phyloP scores from a whole-genome alignment of 2,113 vertebrate species.

The Spilogale gracilis region DNA sequence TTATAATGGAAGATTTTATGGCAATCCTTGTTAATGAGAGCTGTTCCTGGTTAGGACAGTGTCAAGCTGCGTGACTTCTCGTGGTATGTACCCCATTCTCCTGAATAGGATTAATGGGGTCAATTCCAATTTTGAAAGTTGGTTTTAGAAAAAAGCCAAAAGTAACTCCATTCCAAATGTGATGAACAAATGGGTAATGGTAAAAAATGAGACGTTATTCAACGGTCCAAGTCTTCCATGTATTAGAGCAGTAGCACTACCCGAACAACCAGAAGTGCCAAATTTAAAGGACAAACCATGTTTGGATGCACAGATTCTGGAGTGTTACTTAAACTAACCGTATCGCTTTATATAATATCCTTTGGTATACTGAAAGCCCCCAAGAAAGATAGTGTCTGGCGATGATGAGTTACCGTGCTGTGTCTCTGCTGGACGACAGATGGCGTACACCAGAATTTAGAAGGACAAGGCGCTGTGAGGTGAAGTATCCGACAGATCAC shows the following conservation, averaged over 20 bases:
- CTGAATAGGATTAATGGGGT: not conserved
- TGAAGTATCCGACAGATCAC: not conserved
- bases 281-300: not conserved
- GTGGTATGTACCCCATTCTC: not conserved
- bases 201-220: not conserved
- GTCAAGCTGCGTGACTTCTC: not conserved
- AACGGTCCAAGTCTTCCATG: not conserved
- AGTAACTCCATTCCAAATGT: not conserved
- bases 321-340: not conserved
- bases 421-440: not conserved
- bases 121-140: not conserved
- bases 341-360: not conserved
- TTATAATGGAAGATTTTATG: not conserved
- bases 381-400: not conserved
- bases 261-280: not conserved
- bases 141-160: constrained; percentile 13
- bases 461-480: not conserved
- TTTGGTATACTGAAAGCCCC: not conserved
- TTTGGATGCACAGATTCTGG: not conserved
- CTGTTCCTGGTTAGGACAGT: not conserved
- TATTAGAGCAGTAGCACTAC: not conserved
- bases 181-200: not conserved
- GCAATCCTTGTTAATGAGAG: not conserved
- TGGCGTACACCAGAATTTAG: not conserved
- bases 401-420: not conserved